Evolutionary conservation across 2,113 vertebrate species (phyloP), one percentile per base, ranked within the genome.

Genomic region (Tetrao urogallus): DNA sequence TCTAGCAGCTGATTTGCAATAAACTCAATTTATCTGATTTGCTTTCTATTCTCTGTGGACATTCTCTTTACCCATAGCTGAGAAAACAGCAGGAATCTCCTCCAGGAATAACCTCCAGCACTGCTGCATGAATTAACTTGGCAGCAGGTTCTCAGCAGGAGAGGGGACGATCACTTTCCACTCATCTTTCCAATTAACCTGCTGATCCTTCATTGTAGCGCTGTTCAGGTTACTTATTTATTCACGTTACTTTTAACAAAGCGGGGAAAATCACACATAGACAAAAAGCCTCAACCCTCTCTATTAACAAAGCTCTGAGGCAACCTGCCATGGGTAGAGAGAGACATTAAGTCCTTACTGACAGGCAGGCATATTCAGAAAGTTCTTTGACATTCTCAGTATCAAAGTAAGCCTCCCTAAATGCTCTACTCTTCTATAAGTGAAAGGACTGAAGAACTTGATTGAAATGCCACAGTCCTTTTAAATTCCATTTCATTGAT

Each of bases 161-260:
- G 61, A 83, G 69, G 43, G 60, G 70, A 89, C 50, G 65, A 57
- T 82, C 43, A 2, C 78, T 80, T 78, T 78, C 71, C 67, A 71
- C 92, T 88, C 79, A 79, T 82, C 82, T 85, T 89, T 80, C 91
- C 90, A 96, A 91, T 97, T 95, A 95, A 93, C 92, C 94, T 42
- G 11, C 61, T 89, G 93, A 81, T 93, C 89, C 82, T 79, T 84
- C 86, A 45, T 57, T 81, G 90, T 30, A 78, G 50, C 2, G 0
- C 76, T 86, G 88, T 69, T 77, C n/a, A 6, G 52, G 73, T 70
- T 86, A 74, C 83, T 94, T 92, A 85, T 94, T 88, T 93, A 89
- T 70, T 80, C 61, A 24, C 56, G 36, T 34, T 28, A 69, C 82
- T 84, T 80, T 82, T 56, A 83, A 64, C 54, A 92, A 92, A 96